Evolutionary conservation across 1,140 invertebrate genomes (phyloP).

Genomic region (Parapsyche elsis): DNA sequence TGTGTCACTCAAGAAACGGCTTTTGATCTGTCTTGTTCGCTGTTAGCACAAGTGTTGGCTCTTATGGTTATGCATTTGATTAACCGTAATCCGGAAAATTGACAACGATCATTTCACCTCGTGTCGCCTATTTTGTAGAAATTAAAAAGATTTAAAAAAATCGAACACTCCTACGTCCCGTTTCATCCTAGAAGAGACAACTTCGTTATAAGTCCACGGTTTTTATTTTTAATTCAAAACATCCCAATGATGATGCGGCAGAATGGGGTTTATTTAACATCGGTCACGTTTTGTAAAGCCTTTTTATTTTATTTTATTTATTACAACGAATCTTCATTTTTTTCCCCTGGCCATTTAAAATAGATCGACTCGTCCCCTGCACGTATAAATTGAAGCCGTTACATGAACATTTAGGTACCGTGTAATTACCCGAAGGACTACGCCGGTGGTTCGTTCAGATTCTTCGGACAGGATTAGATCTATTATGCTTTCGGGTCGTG

Average conservation of each 20-base stretch:
- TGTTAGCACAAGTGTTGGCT: background rate
- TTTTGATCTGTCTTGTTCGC: background rate
- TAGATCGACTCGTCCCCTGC: background rate
- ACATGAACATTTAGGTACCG: conserved; percentile 25
- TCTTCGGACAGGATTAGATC: background rate
- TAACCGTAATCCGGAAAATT: no score
- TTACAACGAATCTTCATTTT: background rate
- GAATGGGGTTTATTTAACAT: conserved; percentile 9
- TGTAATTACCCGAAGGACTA: background rate
- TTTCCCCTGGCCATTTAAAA: conserved; percentile 7
- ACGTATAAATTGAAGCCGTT: background rate
- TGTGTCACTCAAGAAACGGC: background rate
- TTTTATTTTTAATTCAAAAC: no score
- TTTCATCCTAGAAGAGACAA: no score
- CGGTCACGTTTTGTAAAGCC: conserved; percentile 6
- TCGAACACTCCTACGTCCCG: no score
- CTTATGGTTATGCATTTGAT: background rate
- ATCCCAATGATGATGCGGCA: conserved; percentile 1
- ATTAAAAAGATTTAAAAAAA: no score
- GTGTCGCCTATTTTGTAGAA: no score
- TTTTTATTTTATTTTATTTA: background rate
- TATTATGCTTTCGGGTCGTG: background rate
- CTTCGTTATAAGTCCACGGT: no score
- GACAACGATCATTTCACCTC: no score
- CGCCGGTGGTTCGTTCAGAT: conserved; percentile 10